phyloP scores from a whole-genome alignment of 2,888 invertebrate species.

The Psylliodes chrysocephalus region DNA sequence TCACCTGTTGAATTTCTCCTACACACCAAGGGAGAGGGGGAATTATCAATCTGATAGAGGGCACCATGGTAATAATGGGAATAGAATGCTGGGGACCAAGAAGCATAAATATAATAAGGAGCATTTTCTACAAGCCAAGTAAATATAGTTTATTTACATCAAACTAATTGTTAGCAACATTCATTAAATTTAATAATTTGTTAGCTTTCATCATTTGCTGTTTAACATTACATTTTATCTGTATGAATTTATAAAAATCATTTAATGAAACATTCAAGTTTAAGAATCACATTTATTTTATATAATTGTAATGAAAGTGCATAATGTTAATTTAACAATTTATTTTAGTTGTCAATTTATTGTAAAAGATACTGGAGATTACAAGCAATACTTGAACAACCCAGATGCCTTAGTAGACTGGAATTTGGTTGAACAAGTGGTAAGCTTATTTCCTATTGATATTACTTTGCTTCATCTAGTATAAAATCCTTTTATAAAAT shows the following conservation, averaged over 20 bases:
- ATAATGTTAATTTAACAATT: slow-evolving; percentile 9
- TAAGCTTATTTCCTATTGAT: no score
- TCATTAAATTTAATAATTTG: no score
- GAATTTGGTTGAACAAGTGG: slow-evolving; percentile 93
- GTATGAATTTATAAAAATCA: no score
- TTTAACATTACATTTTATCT: no score
- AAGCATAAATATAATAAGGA: slow-evolving; percentile 90
- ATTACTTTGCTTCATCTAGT: no score
- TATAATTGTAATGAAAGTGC: no score
- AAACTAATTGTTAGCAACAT: no score
- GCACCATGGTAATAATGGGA: slow-evolving; percentile 42
- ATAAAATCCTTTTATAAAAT: no score
- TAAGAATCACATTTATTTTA: no score
- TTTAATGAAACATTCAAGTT: no score
- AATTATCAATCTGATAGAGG: slow-evolving; percentile 31
- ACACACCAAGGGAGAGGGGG: slow-evolving; percentile 64
- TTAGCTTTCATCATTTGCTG: no score
- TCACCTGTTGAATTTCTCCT: slow-evolving; percentile 93
- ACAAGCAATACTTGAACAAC: slow-evolving; percentile 79
- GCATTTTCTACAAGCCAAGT: slow-evolving; percentile 95
- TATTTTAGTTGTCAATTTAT: slow-evolving; percentile 91
- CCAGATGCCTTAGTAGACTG: slow-evolving; percentile 93
- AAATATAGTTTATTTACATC: no score
- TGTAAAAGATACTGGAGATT: slow-evolving; percentile 84
- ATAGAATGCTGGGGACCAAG: slow-evolving; percentile 64